phyloP scores from a whole-genome alignment of 2,113 vertebrate genomes.

The Clarias batrachus region DNA sequence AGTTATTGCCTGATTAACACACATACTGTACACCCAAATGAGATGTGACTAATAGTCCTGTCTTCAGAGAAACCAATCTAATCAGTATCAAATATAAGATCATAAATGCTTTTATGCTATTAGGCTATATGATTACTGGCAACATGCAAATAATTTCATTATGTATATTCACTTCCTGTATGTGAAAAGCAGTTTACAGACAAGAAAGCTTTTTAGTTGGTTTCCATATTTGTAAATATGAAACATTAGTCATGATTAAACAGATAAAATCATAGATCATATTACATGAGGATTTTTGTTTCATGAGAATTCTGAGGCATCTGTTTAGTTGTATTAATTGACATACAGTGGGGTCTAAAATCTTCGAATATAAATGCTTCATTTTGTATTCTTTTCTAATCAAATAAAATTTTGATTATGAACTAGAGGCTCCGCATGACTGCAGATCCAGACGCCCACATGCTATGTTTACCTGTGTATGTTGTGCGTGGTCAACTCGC shows the following conservation, averaged over 20 bases:
- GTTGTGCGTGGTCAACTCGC: too few relatives aligned
- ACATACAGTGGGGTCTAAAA: neutral
- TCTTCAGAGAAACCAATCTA: conserved; percentile 10
- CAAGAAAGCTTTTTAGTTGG: neutral
- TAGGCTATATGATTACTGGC: neutral
- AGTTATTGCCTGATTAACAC: conserved; percentile 11
- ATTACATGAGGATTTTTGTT: neutral
- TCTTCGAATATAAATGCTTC: too few relatives aligned
- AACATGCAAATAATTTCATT: conserved; percentile 9
- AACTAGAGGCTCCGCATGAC: too few relatives aligned
- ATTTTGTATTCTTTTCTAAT: too few relatives aligned
- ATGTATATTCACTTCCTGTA: neutral
- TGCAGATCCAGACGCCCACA: too few relatives aligned
- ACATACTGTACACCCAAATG: neutral
- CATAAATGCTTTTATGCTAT: conserved; percentile 31
- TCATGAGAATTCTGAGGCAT: neutral
- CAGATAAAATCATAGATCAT: neutral
- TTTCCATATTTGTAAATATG: neutral
- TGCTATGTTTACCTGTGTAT: too few relatives aligned
- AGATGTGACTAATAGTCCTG: conserved; percentile 1
- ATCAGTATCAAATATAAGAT: conserved; percentile 1
- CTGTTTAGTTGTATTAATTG: neutral
- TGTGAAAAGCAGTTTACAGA: neutral
- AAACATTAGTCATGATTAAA: neutral
- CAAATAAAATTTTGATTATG: too few relatives aligned